Evolutionary conservation across 2,888 invertebrate species (phyloP).

Genomic region (Phoronis australis): DNA sequence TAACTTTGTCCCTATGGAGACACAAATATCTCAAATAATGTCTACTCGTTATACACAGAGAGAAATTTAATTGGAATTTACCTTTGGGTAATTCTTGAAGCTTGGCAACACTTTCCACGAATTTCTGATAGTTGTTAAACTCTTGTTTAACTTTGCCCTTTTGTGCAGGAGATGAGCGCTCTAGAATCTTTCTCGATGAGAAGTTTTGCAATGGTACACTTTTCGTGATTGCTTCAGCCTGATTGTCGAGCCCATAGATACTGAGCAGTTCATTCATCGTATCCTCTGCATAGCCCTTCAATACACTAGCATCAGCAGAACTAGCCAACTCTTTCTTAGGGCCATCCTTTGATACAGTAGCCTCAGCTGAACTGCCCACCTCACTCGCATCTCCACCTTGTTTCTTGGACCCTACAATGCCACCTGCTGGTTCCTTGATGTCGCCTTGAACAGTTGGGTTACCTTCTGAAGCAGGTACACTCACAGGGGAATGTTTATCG

Average conservation of each 20-base stretch:
- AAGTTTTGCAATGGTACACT: conserved; percentile 63
- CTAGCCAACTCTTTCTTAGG: conserved; percentile 3
- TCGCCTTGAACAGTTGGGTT: neutral
- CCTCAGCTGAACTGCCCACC: conserved; percentile 1
- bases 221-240: conserved; percentile 66
- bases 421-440: neutral
- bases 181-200: conserved; percentile 60
- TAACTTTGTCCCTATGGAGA: no score
- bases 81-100: no score
- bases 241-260: conserved; percentile 71
- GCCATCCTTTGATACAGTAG: neutral
- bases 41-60: no score
- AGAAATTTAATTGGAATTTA: no score
- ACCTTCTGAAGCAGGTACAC: neutral
- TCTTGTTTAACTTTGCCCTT: no score
- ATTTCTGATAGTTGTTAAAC: no score
- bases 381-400: neutral
- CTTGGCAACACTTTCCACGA: no score
- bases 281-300: conserved; percentile 73
- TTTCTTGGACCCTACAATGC: neutral
- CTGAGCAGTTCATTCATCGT: conserved; percentile 74
- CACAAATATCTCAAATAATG: no score
- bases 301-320: conserved; percentile 58
- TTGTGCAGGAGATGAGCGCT: no score
- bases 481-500: no score